Percentiles rank a stretch among this genome's conserved stretches.
Evolutionary conservation across 2,113 vertebrate species (phyloP).

Genomic region (Rissa tridactyla): DNA sequence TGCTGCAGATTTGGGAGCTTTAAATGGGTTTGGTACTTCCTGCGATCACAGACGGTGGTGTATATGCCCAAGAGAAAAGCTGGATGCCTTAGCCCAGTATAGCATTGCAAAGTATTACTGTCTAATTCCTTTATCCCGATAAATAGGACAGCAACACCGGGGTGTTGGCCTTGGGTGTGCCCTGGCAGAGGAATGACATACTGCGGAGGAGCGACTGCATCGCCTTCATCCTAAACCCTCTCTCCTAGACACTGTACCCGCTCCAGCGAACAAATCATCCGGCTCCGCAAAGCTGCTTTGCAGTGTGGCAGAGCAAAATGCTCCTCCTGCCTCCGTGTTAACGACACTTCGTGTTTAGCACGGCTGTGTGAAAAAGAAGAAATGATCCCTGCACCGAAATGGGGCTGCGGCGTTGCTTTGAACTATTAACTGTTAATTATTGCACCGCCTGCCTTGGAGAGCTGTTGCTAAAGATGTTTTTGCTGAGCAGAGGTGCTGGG

Average conservation of each 20-base stretch:
- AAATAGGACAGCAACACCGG: background rate
- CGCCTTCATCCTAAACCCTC: background rate
- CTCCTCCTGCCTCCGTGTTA: background rate
- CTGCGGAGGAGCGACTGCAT: background rate
- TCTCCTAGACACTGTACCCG: background rate
- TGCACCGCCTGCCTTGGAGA: accelerated
- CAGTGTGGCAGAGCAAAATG: background rate
- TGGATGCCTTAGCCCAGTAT: background rate
- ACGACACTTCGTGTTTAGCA: accelerated
- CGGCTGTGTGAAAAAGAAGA: background rate
- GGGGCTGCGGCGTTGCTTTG: background rate
- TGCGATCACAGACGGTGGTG: accelerated
- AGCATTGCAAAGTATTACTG: background rate
- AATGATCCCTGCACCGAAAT: background rate
- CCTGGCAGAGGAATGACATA: background rate
- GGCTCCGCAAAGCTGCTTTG: background rate
- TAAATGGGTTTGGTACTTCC: no score
- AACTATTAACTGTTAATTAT: background rate
- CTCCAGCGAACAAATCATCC: background rate
- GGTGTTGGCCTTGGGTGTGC: background rate
- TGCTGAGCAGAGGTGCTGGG: background rate
- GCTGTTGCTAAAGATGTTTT: accelerated
- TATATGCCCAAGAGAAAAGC: accelerated
- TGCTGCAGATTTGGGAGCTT: background rate
- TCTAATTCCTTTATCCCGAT: background rate